Conservation (phyloP, 2,113 vertebrate genomes). For the Nibea coibor region DNA sequence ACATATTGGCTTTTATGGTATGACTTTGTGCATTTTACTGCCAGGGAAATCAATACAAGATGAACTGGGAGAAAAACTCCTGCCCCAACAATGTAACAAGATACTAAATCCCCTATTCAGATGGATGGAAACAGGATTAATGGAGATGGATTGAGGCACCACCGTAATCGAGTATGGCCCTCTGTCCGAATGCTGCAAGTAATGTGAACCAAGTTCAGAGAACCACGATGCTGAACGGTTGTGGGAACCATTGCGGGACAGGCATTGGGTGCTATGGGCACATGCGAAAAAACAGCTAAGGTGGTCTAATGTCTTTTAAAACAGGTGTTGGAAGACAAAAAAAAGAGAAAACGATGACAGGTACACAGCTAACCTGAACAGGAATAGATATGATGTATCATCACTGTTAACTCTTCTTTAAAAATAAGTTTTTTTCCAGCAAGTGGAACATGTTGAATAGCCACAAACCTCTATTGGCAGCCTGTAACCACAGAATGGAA, state of each 20-base stretch:
- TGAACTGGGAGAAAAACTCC: slow-evolving; percentile 51
- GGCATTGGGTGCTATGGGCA: slow-evolving; percentile 3
- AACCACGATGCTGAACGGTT: neutral
- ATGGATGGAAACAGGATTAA: slow-evolving; percentile 49
- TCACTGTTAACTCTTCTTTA: neutral
- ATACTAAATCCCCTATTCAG: slow-evolving; percentile 64
- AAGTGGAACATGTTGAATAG: slow-evolving; percentile 16
- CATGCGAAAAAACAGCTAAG: slow-evolving; percentile 22
- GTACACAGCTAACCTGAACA: slow-evolving; percentile 3
- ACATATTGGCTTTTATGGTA: slow-evolving; percentile 60
- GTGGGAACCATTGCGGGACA: slow-evolving; percentile 8
- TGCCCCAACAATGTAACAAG: slow-evolving; percentile 43
- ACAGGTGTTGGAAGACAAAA: slow-evolving; percentile 5
- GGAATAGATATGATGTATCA: neutral
- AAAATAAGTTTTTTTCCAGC: neutral
- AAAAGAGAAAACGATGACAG: neutral
- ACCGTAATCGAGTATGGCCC: neutral
- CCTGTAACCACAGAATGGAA: slow-evolving; percentile 10
- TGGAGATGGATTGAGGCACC: slow-evolving; percentile 33
- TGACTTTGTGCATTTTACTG: slow-evolving; percentile 50
- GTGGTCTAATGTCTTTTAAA: neutral
- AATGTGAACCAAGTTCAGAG: slow-evolving; percentile 11
- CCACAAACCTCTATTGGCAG: slow-evolving; percentile 36
- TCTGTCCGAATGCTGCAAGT: slow-evolving; percentile 11
- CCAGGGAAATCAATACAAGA: slow-evolving; percentile 58